Base-by-base conservation (phyloP, 2,113 vertebrate species). In the Chamaea fasciata region DNA sequence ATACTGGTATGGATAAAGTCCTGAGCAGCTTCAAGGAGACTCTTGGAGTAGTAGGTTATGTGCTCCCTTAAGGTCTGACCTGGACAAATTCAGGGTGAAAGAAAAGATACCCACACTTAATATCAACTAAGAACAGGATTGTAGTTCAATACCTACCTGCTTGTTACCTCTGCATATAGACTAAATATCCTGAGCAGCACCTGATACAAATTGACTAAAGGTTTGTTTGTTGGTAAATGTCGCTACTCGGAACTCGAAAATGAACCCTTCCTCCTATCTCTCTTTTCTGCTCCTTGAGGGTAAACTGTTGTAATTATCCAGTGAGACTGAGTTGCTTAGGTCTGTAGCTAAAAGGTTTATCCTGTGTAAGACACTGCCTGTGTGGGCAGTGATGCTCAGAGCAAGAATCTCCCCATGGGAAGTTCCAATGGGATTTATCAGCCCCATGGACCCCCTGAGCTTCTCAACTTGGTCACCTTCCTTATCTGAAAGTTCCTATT, bases 361-460 rank as follows among this genome's bases (percentile, higher is more conserved):
- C 23, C 21, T 37, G 3, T 33, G 10, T 49, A 11, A 30, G 28
- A 46, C 59, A 15, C 28, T 41, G 35, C 8, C 12, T 0, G 23
- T 50, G 37, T 46, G 30, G 12, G 37, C 30, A 59, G 18, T 12
- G 42, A 15, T 80, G 68, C 22, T 64, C 22, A 3, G 7, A 56
- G 13, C 37, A 42, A 33, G 22, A 39, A 31, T 64, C 31, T 60
- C 15, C 17, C 5, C 22, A 12, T 19, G 37, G 37, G 7, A 49
- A 3, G 8, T 33, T 27, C 17, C 0, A 0, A 4, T 8, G 46
- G 31, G 4, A 4, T 82, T 67, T 62, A 4, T 59, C 11, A 67
- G 42, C 13, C 14, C 10, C 8, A 5, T 16, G 14, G 39, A 47
- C 4, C 7, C 6, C 8, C 15, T 70, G 37, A 52, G 6, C 19